phyloP scores from a whole-genome alignment of 2,888 invertebrate species.

The Latrodectus elegans region DNA sequence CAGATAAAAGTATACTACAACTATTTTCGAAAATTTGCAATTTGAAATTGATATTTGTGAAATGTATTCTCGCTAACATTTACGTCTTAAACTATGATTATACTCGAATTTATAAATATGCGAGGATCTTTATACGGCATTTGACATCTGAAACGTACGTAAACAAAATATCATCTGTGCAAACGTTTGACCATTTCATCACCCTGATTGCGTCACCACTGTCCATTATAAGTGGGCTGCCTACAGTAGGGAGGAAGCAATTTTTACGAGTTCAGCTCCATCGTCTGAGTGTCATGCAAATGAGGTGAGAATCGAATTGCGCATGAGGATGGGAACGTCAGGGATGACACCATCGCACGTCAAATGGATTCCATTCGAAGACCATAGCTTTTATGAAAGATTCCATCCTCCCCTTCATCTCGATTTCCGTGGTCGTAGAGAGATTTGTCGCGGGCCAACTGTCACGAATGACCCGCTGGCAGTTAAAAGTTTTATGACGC shows the following conservation, averaged over 20 bases:
- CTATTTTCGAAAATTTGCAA: no score
- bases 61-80: no score
- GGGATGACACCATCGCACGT: neutral
- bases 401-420: neutral
- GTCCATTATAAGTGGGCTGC: neutral
- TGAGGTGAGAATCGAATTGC: conserved; percentile 13
- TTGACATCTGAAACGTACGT: no score
- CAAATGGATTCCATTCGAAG: neutral
- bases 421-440: neutral
- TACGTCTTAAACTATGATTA: no score
- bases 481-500: conserved; percentile 1
- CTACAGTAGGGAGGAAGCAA: conserved; percentile 3
- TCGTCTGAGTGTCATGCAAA: conserved; percentile 38
- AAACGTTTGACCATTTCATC: neutral
- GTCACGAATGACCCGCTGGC: conserved; percentile 2
- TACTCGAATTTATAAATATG: no score
- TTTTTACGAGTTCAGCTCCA: conserved; percentile 26
- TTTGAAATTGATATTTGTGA: no score
- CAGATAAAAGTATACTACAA: no score
- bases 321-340: neutral
- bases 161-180: neutral
- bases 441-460: conserved; percentile 3
- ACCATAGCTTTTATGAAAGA: neutral
- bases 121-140: no score
- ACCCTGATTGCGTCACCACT: neutral